phyloP scores from a whole-genome alignment of 2,797 vertebrate species.

The Bradypus variegatus region DNA sequence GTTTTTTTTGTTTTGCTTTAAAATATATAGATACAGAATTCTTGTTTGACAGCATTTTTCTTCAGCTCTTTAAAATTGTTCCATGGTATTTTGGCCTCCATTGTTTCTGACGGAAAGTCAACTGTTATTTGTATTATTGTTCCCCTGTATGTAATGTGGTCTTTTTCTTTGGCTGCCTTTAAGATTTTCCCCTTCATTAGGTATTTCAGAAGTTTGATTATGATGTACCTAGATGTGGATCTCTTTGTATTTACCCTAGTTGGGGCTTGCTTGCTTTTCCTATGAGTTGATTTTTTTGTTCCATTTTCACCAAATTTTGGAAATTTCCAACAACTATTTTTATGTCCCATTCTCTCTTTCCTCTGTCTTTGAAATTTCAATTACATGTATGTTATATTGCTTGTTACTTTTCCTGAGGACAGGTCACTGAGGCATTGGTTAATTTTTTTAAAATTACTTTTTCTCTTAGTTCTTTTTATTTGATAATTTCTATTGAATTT shows the following conservation, averaged over 20 bases:
- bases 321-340: not conserved
- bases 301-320: not conserved
- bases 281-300: not conserved
- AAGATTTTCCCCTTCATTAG: too few species aligned
- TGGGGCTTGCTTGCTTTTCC: not conserved
- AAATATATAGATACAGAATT: not conserved
- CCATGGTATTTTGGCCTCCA: not conserved
- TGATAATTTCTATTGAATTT: not conserved
- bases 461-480: not conserved
- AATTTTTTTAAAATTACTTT: not conserved
- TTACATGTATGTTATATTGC: not conserved
- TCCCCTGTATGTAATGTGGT: too few species aligned
- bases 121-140: not conserved
- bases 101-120: slow-evolving; percentile 15
- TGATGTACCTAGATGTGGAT: too few species aligned
- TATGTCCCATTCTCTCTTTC: not conserved
- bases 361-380: not conserved
- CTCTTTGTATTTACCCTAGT: not conserved
- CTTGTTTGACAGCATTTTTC: not conserved
- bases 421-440: not conserved
- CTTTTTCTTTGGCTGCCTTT: too few species aligned
- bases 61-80: not conserved
- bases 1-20: too few species aligned
- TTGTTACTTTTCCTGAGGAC: not conserved
- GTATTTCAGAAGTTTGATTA: too few species aligned